phyloP scores from a whole-genome alignment of 2,888 invertebrate genomes.

The Agrotis exclamationis region DNA sequence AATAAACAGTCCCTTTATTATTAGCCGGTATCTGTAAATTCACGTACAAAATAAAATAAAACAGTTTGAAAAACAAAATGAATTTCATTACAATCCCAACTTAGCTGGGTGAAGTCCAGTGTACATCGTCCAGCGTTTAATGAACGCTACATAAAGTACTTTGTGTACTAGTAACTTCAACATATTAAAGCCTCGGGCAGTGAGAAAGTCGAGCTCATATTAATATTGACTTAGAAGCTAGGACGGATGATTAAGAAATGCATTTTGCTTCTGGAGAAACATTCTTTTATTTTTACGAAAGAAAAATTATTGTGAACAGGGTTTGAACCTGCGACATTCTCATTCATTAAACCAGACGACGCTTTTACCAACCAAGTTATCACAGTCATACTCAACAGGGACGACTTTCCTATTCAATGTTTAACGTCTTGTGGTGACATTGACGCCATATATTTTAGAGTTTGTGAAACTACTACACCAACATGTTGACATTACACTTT shows the following conservation, averaged over 20 bases:
- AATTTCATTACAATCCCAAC: not conserved
- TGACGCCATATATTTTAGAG: no score
- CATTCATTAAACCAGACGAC: no score
- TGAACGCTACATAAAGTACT: slow-evolving; percentile 7
- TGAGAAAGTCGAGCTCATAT: slow-evolving; percentile 7
- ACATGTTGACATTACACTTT: no score
- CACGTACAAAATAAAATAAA: slow-evolving; percentile 1
- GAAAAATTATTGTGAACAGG: no score
- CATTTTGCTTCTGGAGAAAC: not conserved
- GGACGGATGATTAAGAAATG: slow-evolving; percentile 2
- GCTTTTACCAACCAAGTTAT: no score
- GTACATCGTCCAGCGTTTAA: slow-evolving; percentile 1
- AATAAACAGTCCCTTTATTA: not conserved
- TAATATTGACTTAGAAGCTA: slow-evolving; percentile 26
- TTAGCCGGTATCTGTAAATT: not conserved
- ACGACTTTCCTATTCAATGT: no score
- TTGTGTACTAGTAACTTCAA: slow-evolving; percentile 26
- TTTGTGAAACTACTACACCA: no score
- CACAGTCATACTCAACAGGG: no score
- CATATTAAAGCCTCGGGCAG: slow-evolving; percentile 27
- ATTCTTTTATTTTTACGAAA: not conserved
- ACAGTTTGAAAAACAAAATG: not conserved
- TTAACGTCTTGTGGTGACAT: no score
- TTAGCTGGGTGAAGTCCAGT: slow-evolving; percentile 16
- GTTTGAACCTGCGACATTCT: no score